Percentiles rank a stretch among this genome's conserved stretches.
phyloP scores from a whole-genome alignment of 2,113 vertebrate species.

The Columba janthina region DNA sequence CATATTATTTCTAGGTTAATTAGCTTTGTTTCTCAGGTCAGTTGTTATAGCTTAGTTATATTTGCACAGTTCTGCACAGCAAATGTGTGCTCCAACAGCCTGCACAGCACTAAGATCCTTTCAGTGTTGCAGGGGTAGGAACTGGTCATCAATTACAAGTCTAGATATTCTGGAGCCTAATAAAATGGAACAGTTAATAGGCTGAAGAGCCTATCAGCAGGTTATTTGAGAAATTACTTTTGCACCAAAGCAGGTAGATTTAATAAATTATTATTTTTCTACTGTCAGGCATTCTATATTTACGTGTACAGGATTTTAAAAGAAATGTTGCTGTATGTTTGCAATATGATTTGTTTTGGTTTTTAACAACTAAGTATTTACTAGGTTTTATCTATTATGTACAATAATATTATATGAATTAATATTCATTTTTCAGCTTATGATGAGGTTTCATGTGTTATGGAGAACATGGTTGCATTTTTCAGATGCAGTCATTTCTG shows the following conservation, averaged over 20 bases:
- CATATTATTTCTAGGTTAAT: background rate
- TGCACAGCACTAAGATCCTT: background rate
- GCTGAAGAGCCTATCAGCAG: background rate
- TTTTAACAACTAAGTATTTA: background rate
- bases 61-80: background rate
- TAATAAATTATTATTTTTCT: background rate
- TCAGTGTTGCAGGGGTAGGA: background rate
- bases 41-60: background rate
- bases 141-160: background rate
- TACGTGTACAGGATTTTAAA: background rate
- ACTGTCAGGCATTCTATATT: background rate
- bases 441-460: background rate
- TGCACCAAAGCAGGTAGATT: background rate
- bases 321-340: background rate
- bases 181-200: background rate
- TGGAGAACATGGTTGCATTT: background rate
- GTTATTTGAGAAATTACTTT: background rate
- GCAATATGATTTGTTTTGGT: background rate
- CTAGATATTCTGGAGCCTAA: background rate
- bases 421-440: background rate
- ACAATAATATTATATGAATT: background rate
- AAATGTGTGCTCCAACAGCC: background rate
- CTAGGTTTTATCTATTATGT: background rate
- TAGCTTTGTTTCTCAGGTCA: background rate
- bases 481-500: background rate